Base-by-base conservation (phyloP, 2,888 invertebrate species). In the Tethea ocularis region DNA sequence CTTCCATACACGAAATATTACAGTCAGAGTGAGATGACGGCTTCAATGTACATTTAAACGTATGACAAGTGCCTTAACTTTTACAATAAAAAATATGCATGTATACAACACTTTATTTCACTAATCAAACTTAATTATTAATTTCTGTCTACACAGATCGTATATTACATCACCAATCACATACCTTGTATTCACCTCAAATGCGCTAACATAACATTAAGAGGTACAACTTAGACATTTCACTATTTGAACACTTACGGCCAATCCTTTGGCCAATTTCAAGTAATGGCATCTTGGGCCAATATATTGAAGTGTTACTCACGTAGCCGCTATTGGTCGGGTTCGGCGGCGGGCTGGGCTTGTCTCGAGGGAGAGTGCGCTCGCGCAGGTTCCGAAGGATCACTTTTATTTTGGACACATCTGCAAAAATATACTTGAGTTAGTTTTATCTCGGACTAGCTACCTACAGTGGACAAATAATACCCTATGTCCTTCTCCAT, bases 361-460 rank as follows among this genome's bases (percentile, higher is more conserved):
- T 73, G 83, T 22, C 83, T 69, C 29, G 83, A 66, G 2, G 89
- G 89, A 0, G 89, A 87, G 57, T 88, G 89, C 62, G 89, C 88
- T 0, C 87, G 80, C 63, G 86, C 84, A 0, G 88, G 85, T 29
- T 88, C 88, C 0, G 72, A 10, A 20, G 46, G 17, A 46, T 46
- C 46, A 41, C 78, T 75, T 69, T 86, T 87, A 69, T 82, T 83
- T 74, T 86, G 86, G 11, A 89, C 84, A 60, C 66, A 75, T 68
- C 89, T 89, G 79, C 33, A 22, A 22, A 24, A 41, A 13, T 33
- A 33, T 13, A 33, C 3, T 26, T 6, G 26, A 6, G 26, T 26
- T n/a, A n/a, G n/a, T n/a, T n/a, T n/a, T n/a, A n/a, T n/a, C n/a
- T n/a, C n/a, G n/a, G n/a, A n/a, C n/a, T n/a, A n/a, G n/a, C n/a